Evolutionary conservation across 2,113 vertebrate species (phyloP), one percentile per base, ranked within the genome.

Genomic region (Malurus elegans): DNA sequence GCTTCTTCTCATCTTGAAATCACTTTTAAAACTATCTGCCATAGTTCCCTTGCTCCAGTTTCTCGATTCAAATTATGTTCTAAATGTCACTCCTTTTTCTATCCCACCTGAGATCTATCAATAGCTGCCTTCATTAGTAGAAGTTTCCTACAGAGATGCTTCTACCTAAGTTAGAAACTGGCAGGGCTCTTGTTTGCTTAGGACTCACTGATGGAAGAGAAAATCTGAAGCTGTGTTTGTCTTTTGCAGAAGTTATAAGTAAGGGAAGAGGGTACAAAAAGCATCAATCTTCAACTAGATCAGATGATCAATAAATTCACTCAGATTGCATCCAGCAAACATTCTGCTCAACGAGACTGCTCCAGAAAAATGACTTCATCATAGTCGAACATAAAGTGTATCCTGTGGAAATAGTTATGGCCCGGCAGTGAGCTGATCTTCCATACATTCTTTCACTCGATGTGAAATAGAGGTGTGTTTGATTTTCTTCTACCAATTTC

Each of bases 161-260:
- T 65, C 79, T 78, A 2, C 58, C 36, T 18, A 23, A 69, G 21
- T 71, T 83, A 54, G 75, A 93, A 78, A 38, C 64, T 86, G 64
- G 25, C 26, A 54, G 78, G 40, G 28, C 36, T 76, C 3, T 61
- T 88, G 34, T 87, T 91, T 86, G 70, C 74, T 15, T 74, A 65
- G 40, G 20, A 44, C 18, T 86, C 57, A 57, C 78, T 79, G 34
- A 86, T 45, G 13, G 71, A 53, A 57, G 48, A 38, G 69, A 50
- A 67, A 53, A 20, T 87, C 80, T 65, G 57, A 79, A 73, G 10
- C 65, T 89, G 1, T 91, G 61, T 93, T 86, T 94, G 69, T 81
- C 86, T 90, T 94, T 51, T 91, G 60, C n/a, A 81, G 65, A 86
- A 92, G 88, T 73, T 94, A 58, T 73, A 93, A 90, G 64, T 66